Conservation (phyloP, 2,888 invertebrate species). For the Acleris laterana region DNA sequence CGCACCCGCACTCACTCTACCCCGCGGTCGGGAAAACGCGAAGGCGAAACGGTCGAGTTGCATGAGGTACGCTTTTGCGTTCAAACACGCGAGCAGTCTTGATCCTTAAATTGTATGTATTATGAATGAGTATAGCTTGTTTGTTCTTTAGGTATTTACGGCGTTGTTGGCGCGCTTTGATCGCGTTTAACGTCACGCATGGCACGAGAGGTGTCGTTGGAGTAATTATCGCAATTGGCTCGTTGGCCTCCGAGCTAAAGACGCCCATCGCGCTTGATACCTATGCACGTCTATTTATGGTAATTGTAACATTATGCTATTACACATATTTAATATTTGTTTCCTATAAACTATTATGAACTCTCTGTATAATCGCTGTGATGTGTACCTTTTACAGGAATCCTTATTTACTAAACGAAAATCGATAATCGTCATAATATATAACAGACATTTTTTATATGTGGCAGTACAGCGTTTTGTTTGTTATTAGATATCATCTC, state of each 20-base stretch:
- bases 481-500: too few species aligned
- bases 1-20: conserved; percentile 48
- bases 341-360: conserved; percentile 11
- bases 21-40: conserved; percentile 68
- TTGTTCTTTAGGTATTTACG: conserved; percentile 51
- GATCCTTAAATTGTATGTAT: conserved; percentile 50
- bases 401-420: too few species aligned
- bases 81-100: conserved; percentile 50
- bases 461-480: too few species aligned
- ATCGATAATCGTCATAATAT: too few species aligned
- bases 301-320: conserved; percentile 23
- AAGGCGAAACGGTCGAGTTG: conserved; percentile 55
- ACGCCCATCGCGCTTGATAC: conserved; percentile 73
- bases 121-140: conserved; percentile 55
- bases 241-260: conserved; percentile 73
- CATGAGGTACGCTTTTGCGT: conserved; percentile 51
- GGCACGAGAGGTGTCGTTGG: conserved; percentile 78
- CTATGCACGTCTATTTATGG: conserved; percentile 43
- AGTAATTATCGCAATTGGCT: conserved; percentile 83
- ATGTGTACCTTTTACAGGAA: too few species aligned
- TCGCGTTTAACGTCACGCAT: conserved; percentile 74
- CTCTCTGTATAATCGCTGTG: neutral
- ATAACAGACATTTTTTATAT: too few species aligned
- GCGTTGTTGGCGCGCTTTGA: conserved; percentile 54
- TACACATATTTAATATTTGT: conserved; percentile 13